Conservation (phyloP, 2,888 invertebrate species). For the Phaonia tiefii region DNA sequence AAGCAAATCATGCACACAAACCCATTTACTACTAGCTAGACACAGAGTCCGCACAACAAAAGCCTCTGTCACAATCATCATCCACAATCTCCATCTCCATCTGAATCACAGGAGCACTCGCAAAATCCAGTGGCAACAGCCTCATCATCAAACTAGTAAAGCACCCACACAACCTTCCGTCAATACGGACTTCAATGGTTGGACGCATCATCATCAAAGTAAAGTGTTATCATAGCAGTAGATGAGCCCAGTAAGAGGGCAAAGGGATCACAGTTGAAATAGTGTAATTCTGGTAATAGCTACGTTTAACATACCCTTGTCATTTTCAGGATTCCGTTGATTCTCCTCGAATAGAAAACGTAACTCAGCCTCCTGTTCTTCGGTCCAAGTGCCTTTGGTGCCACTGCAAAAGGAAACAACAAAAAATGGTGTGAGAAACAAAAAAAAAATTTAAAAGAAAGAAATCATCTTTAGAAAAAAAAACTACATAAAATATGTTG, state of each 20-base stretch:
- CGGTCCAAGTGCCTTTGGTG: slow-evolving; percentile 86
- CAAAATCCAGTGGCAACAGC: background rate
- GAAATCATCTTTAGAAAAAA: no score
- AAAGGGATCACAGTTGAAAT: background rate
- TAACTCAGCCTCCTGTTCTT: slow-evolving; percentile 93
- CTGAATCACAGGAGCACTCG: background rate
- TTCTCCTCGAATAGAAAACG: slow-evolving; percentile 92
- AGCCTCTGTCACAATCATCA: background rate
- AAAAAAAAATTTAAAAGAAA: no score
- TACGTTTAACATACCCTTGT: slow-evolving; percentile 78
- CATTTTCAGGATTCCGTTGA: slow-evolving; percentile 85
- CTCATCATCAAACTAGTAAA: background rate
- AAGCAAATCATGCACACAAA: slow-evolving; percentile 40
- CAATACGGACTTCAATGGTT: background rate
- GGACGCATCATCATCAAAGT: slow-evolving; percentile 17
- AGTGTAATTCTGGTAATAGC: background rate
- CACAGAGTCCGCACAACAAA: background rate
- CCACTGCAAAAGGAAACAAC: slow-evolving; percentile 56
- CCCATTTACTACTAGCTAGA: background rate
- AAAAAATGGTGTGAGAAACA: no score
- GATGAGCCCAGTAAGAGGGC: background rate
- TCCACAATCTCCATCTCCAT: background rate
- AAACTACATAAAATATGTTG: no score
- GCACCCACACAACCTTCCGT: background rate
- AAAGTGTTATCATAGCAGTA: slow-evolving; percentile 8